phyloP scores from a whole-genome alignment of 2,113 vertebrate species.

The Epinephelus fuscoguttatus region DNA sequence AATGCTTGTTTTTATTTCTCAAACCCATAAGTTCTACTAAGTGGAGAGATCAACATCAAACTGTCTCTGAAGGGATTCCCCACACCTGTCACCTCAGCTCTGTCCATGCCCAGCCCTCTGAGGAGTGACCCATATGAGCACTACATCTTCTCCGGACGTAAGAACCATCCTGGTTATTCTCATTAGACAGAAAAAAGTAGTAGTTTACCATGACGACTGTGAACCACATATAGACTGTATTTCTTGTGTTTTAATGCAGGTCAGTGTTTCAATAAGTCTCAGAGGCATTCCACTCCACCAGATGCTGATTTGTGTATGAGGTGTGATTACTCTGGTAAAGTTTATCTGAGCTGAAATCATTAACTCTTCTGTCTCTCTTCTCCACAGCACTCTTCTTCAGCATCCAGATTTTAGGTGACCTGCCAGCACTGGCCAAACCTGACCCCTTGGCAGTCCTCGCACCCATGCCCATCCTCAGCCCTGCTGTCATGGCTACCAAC shows the following conservation, averaged over 20 bases:
- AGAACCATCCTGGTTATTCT: slow-evolving; percentile 45
- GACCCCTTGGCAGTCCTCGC: slow-evolving; percentile 74
- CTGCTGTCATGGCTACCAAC: neutral
- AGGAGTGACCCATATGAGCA: slow-evolving; percentile 86
- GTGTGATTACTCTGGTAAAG: neutral
- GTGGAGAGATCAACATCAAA: slow-evolving; percentile 85
- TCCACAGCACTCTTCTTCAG: slow-evolving; percentile 89
- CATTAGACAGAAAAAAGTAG: neutral
- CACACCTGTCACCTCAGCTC: slow-evolving; percentile 85
- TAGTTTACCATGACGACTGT: neutral
- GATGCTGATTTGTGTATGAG: neutral
- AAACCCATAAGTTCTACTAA: slow-evolving; percentile 77
- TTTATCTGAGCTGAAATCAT: neutral
- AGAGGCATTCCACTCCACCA: neutral
- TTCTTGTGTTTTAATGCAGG: neutral
- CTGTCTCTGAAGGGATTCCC: slow-evolving; percentile 89
- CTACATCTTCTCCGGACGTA: slow-evolving; percentile 91
- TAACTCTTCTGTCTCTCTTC: slow-evolving; percentile 7
- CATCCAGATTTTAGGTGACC: slow-evolving; percentile 85
- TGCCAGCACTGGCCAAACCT: slow-evolving; percentile 79
- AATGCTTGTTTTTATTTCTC: neutral
- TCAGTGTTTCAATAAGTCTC: no score
- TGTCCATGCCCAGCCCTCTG: slow-evolving; percentile 85
- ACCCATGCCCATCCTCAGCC: slow-evolving; percentile 10
- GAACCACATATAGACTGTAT: neutral